phyloP scores from a whole-genome alignment of 2,113 vertebrate species.

The Ophthalmolycus amberensis region DNA sequence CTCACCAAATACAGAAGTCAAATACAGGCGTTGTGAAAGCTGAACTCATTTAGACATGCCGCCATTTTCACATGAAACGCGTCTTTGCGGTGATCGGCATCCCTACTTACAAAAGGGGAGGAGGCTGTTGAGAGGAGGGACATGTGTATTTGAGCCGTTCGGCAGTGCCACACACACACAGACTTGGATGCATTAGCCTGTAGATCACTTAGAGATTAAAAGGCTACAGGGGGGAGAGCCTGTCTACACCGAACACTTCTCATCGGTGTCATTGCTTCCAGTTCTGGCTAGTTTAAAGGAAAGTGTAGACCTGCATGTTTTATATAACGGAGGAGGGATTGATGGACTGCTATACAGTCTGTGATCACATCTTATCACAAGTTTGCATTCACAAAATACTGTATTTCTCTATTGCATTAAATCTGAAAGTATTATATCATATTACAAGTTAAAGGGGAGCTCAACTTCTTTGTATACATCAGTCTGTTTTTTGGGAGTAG shows the following conservation, averaged over 20 bases:
- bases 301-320: neutral
- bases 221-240: neutral
- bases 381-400: neutral
- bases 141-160: neutral
- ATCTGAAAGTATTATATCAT: neutral
- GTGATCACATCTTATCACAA: neutral
- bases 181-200: slow-evolving; percentile 12
- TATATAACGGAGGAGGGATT: neutral
- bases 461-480: neutral
- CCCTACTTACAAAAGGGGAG: neutral
- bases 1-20: neutral
- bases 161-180: neutral
- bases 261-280: neutral
- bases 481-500: neutral
- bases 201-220: slow-evolving; percentile 17
- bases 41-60: no score
- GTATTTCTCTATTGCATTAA: neutral
- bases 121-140: neutral
- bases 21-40: neutral
- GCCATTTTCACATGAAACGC: neutral
- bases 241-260: neutral
- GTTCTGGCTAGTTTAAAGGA: neutral
- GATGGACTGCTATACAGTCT: no score
- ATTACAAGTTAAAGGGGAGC: neutral
- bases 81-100: neutral